Evolutionary conservation across 2,797 vertebrate species (phyloP), one percentile per base, ranked within the genome.

Genomic region (Hafferia zeledoni): DNA sequence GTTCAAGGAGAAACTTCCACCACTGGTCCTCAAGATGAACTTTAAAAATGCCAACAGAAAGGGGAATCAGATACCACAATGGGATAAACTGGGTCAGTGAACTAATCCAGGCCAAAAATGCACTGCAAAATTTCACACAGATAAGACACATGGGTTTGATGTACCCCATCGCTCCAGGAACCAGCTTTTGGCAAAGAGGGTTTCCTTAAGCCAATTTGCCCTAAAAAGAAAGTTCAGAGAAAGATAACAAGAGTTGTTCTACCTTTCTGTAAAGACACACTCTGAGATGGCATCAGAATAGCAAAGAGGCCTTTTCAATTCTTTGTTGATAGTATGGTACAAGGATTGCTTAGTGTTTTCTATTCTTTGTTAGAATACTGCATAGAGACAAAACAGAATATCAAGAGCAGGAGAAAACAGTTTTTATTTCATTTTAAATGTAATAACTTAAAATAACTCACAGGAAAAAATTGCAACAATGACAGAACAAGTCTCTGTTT

Each of bases 381-480:
- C 64, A 37, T 35, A 22, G n/a, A 77, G 37, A 41, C 16, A 44
- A 78, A 90, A 25, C 3, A 81, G 37, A 41, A 11, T 37, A 49
- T 31, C 0, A 0, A 52, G 41, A 35, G 20, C 20, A 8, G 24
- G 30, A 44, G 17, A 65, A 82, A 87, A 15, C 23, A 61, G 61
- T 52, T 50, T 65, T 72, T 44, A 19, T 61, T 88, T 80, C 49
- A 50, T 87, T 96, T 87, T 52, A 47, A 70, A 50, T 43, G 5
- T 30, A 46, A 53, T n/a, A 0, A n/a, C n/a, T n/a, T n/a, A n/a
- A 47, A 92, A 63, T 67, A 94, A 91, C 20, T 86, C 50, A 31
- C 46, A 60, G 60, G 35, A 16, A 63, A 76, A 79, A 67, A 74
- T 63, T 70, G 19, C 41, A 71, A 3, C 8, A 16, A 20, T 43